Percentiles rank a stretch among this genome's conserved stretches.
Conservation (phyloP, 2,113 vertebrate species). For the Sphyrna mokarran region DNA sequence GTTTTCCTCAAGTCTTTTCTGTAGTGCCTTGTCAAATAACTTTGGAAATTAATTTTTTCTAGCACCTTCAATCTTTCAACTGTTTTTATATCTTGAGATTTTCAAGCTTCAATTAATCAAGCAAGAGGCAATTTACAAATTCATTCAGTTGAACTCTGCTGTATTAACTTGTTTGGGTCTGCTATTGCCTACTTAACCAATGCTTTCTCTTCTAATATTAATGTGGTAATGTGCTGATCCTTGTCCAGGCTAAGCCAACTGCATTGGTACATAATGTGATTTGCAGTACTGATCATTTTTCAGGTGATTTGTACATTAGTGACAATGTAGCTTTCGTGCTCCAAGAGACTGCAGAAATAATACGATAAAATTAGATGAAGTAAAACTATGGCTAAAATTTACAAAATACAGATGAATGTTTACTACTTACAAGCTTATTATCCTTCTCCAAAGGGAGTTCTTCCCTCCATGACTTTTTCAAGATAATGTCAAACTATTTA, state of each 20-base stretch:
- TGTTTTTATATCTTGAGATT: background rate
- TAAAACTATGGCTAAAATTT: background rate
- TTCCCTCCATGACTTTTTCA: background rate
- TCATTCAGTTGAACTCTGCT: background rate
- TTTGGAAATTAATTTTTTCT: background rate
- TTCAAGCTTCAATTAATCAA: background rate
- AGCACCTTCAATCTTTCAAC: background rate
- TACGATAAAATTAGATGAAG: background rate
- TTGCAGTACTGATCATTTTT: background rate
- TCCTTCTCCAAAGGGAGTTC: background rate
- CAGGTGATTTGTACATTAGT: background rate
- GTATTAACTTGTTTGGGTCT: background rate
- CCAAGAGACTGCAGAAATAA: background rate
- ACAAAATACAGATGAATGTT: background rate
- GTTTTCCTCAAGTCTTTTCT: background rate
- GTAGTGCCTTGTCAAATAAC: background rate
- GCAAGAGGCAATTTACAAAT: background rate
- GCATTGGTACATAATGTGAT: background rate
- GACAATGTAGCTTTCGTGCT: background rate
- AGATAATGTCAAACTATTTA: background rate
- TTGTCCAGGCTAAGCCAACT: background rate
- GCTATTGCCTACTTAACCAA: background rate
- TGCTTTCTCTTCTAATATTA: background rate
- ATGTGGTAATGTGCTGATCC: background rate
- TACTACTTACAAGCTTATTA: background rate